phyloP scores from a whole-genome alignment of 2,888 invertebrate genomes.

The Leptopilina myrica region DNA sequence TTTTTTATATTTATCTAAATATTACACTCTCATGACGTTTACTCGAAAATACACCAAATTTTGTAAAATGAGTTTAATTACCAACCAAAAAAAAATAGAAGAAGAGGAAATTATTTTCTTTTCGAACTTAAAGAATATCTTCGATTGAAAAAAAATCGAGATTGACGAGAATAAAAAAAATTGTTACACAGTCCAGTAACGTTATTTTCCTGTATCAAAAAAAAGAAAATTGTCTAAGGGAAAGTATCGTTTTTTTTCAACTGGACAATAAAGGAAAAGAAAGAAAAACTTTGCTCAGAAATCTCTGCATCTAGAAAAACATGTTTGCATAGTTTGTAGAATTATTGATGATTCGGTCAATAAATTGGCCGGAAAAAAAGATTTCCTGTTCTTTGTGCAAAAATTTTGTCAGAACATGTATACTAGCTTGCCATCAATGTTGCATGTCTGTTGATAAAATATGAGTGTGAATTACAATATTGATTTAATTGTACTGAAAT shows the following conservation, averaged over 20 bases:
- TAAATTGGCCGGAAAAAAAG: background rate
- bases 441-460: slow-evolving; percentile 30
- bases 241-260: background rate
- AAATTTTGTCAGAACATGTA: slow-evolving; percentile 2
- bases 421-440: slow-evolving; percentile 31
- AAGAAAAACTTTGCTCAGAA: slow-evolving; percentile 6
- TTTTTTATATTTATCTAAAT: slow-evolving; percentile 29
- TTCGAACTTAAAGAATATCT: slow-evolving; percentile 11
- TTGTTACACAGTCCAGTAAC: background rate
- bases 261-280: background rate
- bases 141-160: background rate
- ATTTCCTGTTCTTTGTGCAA: slow-evolving; percentile 14
- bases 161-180: background rate
- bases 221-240: background rate
- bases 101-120: slow-evolving; percentile 27
- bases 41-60: slow-evolving; percentile 22
- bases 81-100: background rate
- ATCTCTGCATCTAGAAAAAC: slow-evolving; percentile 9
- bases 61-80: slow-evolving; percentile 4
- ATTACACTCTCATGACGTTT: slow-evolving; percentile 28
- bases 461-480: too few relatives aligned
- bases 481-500: too few relatives aligned
- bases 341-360: background rate
- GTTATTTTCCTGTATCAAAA: too few relatives aligned
- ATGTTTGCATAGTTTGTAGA: background rate